Evolutionary conservation across 2,888 invertebrate genomes (phyloP), one percentile per base, ranked within the genome.

Genomic region (Heliconius hortense): DNA sequence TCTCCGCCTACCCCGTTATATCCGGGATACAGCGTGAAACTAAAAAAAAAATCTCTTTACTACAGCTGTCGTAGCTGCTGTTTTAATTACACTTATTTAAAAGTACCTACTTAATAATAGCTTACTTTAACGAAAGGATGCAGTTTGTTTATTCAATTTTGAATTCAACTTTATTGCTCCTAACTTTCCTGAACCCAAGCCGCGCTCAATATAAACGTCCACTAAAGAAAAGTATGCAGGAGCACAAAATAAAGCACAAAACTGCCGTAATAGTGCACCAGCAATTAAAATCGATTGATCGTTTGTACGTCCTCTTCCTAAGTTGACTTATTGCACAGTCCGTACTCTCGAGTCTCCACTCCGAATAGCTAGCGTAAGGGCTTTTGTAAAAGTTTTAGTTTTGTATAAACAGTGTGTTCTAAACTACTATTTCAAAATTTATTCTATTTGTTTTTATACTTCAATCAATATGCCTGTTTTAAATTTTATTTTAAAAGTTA

Each of bases 241-340:
- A 73, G 68, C 76, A 39, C 56, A 73, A 63, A 76, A 78, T 67
- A 73, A 72, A 72, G 35, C 31, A 69, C 60, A 76, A 77, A 74
- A 76, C 67, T 68, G 53, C 71, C 72, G 77, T 76, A 76, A 76
- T 72, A 76, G 48, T 68, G 76, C 71, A 68, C 73, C 74, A 48
- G 76, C 74, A 78, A 78, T 78, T 78, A 78, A 76, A 72, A 76
- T 76, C 76, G 73, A 76, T 76, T 63, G 76, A 63, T 76, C 76
- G 77, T 76, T 72, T 69, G 69, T 69, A 66, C 68, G 71, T 72
- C 63, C 73, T 71, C 66, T 75, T 72, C 67, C 43, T 63, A 73
- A 77, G 70, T 77, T 64, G 39, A 56, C 72, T 35, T 67, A 67
- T 68, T 67, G 66, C 43, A 21, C 24, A 72, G 67, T 26, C 67